A percentile compares a stretch with the other conserved stretches of the same genome.
Conservation (phyloP, 2,113 vertebrate genomes). For the Sander vitreus region DNA sequence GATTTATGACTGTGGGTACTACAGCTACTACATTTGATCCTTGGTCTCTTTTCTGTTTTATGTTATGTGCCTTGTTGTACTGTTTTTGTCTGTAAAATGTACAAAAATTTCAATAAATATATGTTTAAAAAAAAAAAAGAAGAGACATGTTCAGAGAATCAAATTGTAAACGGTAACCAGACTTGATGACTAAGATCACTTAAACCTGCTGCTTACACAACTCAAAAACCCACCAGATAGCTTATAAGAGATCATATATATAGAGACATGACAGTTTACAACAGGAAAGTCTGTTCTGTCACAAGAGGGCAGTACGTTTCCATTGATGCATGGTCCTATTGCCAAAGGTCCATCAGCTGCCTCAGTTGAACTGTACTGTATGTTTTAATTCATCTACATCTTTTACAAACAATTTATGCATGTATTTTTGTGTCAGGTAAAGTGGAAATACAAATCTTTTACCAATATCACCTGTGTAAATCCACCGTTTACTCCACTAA, state of each 20-base stretch:
- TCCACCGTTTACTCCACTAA: neutral
- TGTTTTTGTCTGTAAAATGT: no score
- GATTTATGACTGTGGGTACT: no score
- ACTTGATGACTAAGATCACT: conserved; percentile 6
- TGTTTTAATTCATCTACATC: neutral
- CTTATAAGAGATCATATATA: neutral
- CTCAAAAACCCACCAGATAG: neutral
- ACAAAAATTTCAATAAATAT: no score
- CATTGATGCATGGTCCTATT: conserved; percentile 2
- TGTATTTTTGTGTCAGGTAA: neutral
- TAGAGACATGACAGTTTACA: neutral
- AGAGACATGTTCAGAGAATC: no score
- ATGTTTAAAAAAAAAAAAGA: no score
- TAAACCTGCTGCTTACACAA: neutral
- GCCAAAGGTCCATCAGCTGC: neutral
- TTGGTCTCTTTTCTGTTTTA: no score
- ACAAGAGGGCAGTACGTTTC: conserved; percentile 78
- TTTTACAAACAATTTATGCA: neutral
- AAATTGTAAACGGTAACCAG: neutral
- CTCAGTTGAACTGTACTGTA: neutral
- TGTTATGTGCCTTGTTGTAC: no score
- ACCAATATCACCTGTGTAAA: neutral
- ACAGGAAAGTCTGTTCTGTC: conserved; percentile 30
- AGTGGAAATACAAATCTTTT: neutral
- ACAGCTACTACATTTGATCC: no score